These are phyloP conservation scores for Cepphus grylle DNA, from an alignment of 2,113 vertebrate species.

Conservation along the genomic window DNA sequence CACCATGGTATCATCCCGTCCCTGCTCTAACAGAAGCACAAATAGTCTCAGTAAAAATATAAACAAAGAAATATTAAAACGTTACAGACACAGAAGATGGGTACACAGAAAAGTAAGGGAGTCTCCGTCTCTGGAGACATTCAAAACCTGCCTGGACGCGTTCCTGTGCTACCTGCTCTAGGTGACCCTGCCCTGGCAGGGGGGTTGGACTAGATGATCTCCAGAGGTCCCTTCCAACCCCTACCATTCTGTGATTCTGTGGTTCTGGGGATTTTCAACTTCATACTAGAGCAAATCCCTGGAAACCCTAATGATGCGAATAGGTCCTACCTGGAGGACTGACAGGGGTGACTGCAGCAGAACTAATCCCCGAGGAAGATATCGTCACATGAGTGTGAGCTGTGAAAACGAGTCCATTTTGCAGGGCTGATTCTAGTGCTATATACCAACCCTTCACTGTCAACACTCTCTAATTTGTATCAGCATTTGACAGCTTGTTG, in stretches of 20 bases:
- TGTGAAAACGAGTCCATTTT: neutral
- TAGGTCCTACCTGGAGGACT: neutral
- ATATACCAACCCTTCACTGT: neutral
- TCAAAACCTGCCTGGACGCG: no score
- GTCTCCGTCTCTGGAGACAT: no score
- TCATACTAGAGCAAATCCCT: neutral
- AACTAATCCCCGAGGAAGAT: neutral
- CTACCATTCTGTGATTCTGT: no score
- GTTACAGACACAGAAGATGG: neutral
- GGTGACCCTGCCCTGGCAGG: no score
- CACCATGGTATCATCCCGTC: accelerated
- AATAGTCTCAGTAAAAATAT: neutral
- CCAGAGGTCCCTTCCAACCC: no score
- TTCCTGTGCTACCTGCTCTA: no score
- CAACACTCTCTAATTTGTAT: neutral
- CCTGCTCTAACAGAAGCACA: neutral
- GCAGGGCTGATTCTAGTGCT: neutral
- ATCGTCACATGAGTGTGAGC: neutral
- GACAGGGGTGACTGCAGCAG: neutral
- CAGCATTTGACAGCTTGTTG: constrained; percentile 37
- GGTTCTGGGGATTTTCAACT: neutral
- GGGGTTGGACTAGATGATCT: no score
- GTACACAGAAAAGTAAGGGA: neutral
- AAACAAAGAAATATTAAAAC: neutral
- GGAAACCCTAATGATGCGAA: neutral